A percentile compares a stretch with the other conserved stretches of the same genome.
phyloP scores from a whole-genome alignment of 2,888 invertebrate genomes.

The Perizoma affinitatum region DNA sequence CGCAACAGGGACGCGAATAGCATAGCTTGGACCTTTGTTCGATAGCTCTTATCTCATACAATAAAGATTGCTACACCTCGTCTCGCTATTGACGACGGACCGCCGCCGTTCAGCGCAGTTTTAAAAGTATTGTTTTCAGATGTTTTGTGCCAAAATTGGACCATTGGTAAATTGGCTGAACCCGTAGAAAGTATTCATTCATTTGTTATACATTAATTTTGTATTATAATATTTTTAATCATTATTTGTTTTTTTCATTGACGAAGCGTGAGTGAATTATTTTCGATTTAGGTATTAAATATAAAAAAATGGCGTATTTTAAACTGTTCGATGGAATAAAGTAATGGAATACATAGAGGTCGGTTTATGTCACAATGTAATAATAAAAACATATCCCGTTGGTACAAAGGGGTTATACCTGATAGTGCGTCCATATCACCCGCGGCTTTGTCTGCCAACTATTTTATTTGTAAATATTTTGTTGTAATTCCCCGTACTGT shows the following conservation, averaged over 20 bases:
- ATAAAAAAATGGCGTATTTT: no score
- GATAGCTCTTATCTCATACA: constrained; percentile 25
- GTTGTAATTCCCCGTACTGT: no score
- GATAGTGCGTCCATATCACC: constrained; percentile 62
- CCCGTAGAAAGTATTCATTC: constrained; percentile 49
- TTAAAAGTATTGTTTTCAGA: constrained; percentile 69
- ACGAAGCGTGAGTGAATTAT: constrained; percentile 57
- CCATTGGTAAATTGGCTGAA: constrained; percentile 64
- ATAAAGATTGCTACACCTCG: constrained; percentile 12
- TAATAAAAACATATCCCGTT: constrained; percentile 63
- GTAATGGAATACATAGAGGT: constrained; percentile 23
- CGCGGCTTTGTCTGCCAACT: constrained; percentile 64
- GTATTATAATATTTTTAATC: constrained; percentile 32
- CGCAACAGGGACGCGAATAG: constrained; percentile 29
- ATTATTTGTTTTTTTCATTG: constrained; percentile 45
- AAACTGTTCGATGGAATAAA: no score
- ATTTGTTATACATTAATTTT: constrained; percentile 46
- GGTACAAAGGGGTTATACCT: constrained; percentile 68
- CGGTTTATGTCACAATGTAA: constrained; percentile 53
- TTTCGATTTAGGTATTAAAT: constrained; percentile 27
- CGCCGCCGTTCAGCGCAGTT: constrained; percentile 28
- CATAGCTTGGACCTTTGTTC: constrained; percentile 27
- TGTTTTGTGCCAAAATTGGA: constrained; percentile 77
- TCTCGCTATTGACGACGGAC: no score
- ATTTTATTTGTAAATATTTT: constrained; percentile 64